Evolutionary conservation across 1,140 invertebrate genomes (phyloP).

Genomic region (Palaemon carinicauda): DNA sequence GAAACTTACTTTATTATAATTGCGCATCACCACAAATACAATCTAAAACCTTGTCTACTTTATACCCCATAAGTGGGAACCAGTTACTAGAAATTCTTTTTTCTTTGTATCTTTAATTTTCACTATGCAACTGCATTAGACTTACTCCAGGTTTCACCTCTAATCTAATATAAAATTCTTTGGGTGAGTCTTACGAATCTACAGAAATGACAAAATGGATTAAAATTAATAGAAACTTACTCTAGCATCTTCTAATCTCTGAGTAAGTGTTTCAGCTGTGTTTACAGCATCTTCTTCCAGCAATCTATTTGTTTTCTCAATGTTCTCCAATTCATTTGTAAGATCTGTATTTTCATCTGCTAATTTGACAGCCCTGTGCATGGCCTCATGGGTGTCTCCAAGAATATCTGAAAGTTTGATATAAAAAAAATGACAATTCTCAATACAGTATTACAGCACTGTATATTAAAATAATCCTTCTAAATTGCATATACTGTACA

Average conservation of each 20-base stretch:
- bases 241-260: slow-evolving; percentile 17
- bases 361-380: slow-evolving; percentile 33
- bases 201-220: too few species aligned
- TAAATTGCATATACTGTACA: background rate
- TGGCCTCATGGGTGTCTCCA: slow-evolving; percentile 44
- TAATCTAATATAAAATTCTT: too few species aligned
- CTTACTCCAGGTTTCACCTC: too few species aligned
- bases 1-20: too few species aligned
- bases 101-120: too few species aligned
- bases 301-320: slow-evolving; percentile 28
- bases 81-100: too few species aligned
- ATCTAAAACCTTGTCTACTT: too few species aligned
- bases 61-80: too few species aligned
- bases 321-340: slow-evolving; percentile 30
- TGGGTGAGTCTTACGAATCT: too few species aligned
- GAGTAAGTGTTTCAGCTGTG: slow-evolving; percentile 35
- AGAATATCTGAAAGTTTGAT: slow-evolving; percentile 22
- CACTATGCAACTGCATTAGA: too few species aligned
- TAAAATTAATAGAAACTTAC: background rate
- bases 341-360: slow-evolving; percentile 43
- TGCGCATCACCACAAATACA: too few species aligned
- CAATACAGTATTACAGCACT: background rate
- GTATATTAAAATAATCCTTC: background rate
- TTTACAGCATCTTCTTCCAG: slow-evolving; percentile 24
- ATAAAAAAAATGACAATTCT: background rate